phyloP scores from a whole-genome alignment of 2,113 vertebrate species.

The Drymodes brunneopygia region DNA sequence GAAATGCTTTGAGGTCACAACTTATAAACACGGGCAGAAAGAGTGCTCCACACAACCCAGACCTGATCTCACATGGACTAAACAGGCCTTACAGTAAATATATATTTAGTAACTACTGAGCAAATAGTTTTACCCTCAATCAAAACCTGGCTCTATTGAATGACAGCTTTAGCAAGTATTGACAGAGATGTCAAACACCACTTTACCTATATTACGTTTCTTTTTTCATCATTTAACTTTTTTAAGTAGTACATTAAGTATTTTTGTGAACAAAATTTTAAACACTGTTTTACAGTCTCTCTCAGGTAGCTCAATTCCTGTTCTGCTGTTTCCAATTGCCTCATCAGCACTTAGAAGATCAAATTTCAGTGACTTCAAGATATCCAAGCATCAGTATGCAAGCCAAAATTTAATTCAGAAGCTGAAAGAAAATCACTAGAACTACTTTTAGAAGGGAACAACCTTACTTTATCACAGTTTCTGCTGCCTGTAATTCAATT shows the following conservation, averaged over 20 bases:
- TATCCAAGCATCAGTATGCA: background rate
- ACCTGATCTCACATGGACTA: background rate
- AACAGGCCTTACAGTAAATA: background rate
- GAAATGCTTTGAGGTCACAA: background rate
- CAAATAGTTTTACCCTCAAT: background rate
- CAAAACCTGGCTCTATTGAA: background rate
- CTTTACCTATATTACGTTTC: background rate
- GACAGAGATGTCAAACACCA: background rate
- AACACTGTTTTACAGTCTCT: slow-evolving; percentile 10
- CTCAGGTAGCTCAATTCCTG: slow-evolving; percentile 44
- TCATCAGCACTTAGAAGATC: slow-evolving; percentile 38
- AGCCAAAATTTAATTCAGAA: slow-evolving; percentile 54
- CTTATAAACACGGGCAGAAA: background rate
- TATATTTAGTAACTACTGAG: background rate
- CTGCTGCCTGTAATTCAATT: background rate
- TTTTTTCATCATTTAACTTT: background rate
- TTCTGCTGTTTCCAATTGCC: slow-evolving; percentile 35
- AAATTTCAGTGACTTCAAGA: slow-evolving; percentile 51
- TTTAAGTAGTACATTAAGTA: background rate
- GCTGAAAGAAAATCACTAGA: slow-evolving; percentile 33
- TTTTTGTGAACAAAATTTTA: background rate
- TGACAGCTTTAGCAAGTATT: background rate
- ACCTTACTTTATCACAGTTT: background rate
- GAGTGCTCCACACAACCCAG: background rate
- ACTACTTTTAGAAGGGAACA: background rate